Evolutionary conservation across 1,140 invertebrate genomes (phyloP), one percentile per base, ranked within the genome.

Genomic region (Campodea augens): DNA sequence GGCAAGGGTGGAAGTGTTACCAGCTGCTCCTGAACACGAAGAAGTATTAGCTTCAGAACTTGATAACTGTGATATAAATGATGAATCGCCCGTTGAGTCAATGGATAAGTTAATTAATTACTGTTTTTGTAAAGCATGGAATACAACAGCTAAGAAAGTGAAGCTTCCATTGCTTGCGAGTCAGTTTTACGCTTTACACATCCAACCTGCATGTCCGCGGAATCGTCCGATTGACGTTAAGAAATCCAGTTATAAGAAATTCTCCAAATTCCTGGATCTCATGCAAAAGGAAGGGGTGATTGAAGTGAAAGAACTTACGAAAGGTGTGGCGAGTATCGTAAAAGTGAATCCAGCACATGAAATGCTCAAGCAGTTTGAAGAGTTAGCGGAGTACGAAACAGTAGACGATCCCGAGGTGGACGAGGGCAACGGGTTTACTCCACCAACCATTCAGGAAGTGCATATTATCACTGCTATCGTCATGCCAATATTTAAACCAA

Each of bases 241-340:
- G 58, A 90, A 89, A 59, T 83, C 86, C 12, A 76, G 71, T 18
- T 87, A 76, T 56, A 92, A 92, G 65, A 93, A 92, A 62, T 61
- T 95, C 42, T 80, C 82, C 5, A 78, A 77, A 41, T 89, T 88
- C 61, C 61, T 91, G 43, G 61, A 68, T 19, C 55, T 57, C 49
- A 74, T 77, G 68, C 61, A 64, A 45, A 53, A 59, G 15, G 65
- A 75, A 53, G 74, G 73, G 4, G 60, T 80, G 36, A 64, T 84
- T 37, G 66, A 68, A 37, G 69, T 81, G 19, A 73, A 75, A 48
- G 76, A 81, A 61, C 60, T 78, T 24, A 73, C 72, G 45, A 78
- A 77, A 56, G 80, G 79, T 27, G 78, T 81, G 25, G 75, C 78
- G 57, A 77, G 74, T 45, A 74, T 86, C 25, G 65, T 65, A 20